Base-by-base conservation (phyloP, 2,888 invertebrate genomes). In the Stenchaetothrips biformis region DNA sequence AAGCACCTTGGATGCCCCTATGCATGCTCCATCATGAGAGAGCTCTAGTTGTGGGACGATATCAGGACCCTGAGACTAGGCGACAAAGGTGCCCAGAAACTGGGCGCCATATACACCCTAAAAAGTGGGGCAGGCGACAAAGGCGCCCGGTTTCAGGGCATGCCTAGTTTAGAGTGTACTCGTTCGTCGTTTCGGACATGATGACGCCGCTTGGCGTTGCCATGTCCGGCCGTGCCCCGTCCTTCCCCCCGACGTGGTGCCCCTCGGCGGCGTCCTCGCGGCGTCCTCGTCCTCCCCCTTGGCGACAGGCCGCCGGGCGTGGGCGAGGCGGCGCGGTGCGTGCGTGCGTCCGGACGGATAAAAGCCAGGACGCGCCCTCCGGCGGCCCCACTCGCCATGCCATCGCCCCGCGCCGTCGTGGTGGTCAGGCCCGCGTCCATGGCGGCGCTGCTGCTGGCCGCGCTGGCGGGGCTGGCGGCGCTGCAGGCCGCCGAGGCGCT, bases 241-340 rank as follows among this genome's bases (percentile, higher is more conserved):
- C 18, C 13, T 59, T 6, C 59, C 59, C 59, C 16, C 59, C 18
- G 18, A 13, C 59, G 0, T 18, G 59, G 59, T 16, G 0, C 59
- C 18, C 59, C 6, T 7, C 6, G 9, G 16, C 53, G 53, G 13
- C 53, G 53, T 53, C 13, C 16, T 53, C 53, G 53, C 53, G 53
- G 53, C 53, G 53, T 53, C 2, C 21, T 8, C 25, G 21, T 11
- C 21, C 67, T 25, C 11, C 21, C 67, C 67, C 67, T 67, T 21
- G 21, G 13, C 67, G 67, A 67, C 67, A 21, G 67, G 67, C 21
- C n/a, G 67, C 7, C n/a, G n/a, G 67, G 67, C 67, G 67, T 3
- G n/a, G n/a, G 67, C 3, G 67, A 21, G 21, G 21, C n/a, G 21
- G 67, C 67, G 67, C n/a, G n/a, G n/a, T 83, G 82, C 81, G 18